Base-by-base conservation (phyloP, 2,888 invertebrate species). In the Clitarchus hookeri region DNA sequence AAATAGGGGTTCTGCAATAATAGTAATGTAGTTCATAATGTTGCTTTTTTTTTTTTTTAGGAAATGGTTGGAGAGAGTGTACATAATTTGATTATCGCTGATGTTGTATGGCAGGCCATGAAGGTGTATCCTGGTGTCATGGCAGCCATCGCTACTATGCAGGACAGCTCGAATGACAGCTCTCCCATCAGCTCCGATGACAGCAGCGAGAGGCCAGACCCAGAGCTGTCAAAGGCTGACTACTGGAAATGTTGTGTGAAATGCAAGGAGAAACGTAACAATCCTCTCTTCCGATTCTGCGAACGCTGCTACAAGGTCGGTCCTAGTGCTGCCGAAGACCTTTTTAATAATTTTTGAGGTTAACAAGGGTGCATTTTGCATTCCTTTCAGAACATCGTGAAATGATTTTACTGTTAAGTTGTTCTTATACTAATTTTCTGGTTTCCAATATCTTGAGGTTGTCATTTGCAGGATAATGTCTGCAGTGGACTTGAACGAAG, bases 271-370 rank as follows among this genome's bases (percentile, higher is more conserved):
- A 90, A 91, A 88, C 94, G 93, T 90, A 94, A 95, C 90, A 91
- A 92, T 89, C 94, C 95, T 78, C 91, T 93, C 86, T 95, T 94
- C 90, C 91, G 94, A 88, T 95, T 94, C 92, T 96, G 95, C 91
- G 94, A 94, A 90, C 94, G 94, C 91, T 95, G 95, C 90, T 95
- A 94, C 91, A 94, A 94, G 94, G 95, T 95, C 90, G 89, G 89
- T 87, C 23, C 48, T 48, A 16, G 12, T 48, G 48, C 4, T 36
- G 2, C 4, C 2, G 4, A 36, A 36, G 36, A 36, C 36, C 4
- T 36, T 36, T 36, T 36, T 36, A 3, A 3, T 36, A 3, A 3
- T 36, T 36, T 36, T 36, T 36, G 36, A 3, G 36, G 1, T 36
- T 36, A 36, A 4, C 36, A 36, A 36, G 36, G 36, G 36, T 36